Evolutionary conservation across 2,113 vertebrate species (phyloP).

Genomic region (Tragelaphus scriptus): DNA sequence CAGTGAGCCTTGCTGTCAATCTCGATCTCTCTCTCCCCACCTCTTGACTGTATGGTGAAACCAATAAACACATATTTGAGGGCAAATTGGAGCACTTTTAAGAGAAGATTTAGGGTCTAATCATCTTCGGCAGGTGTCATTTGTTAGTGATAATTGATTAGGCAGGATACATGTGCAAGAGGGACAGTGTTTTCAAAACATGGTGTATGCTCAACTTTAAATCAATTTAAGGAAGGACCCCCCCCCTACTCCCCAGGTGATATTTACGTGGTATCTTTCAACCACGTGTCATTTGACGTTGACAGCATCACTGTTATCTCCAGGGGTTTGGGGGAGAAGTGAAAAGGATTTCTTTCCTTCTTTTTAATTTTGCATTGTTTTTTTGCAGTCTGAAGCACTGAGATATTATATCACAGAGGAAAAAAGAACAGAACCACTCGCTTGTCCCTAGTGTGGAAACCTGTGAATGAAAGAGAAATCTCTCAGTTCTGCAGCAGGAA

Average conservation of each 20-base stretch:
- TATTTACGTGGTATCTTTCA: constrained; percentile 56
- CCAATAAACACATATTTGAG: background rate
- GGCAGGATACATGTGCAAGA: constrained; percentile 73
- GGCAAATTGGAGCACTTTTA: constrained; percentile 46
- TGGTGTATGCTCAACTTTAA: constrained; percentile 55
- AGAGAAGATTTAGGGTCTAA: constrained; percentile 64
- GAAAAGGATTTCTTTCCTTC: constrained; percentile 68
- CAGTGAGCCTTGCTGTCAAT: background rate
- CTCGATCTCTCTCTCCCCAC: background rate
- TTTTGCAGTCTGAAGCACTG: constrained; percentile 65
- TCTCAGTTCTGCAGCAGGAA: background rate
- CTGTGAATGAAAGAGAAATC: background rate
- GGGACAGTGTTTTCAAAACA: constrained; percentile 71
- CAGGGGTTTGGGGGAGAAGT: constrained; percentile 65
- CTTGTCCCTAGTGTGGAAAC: constrained; percentile 58
- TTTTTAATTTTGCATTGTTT: constrained; percentile 53
- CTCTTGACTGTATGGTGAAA: background rate
- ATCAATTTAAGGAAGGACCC: constrained; percentile 61
- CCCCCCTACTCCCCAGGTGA: constrained; percentile 31
- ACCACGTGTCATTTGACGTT: constrained; percentile 70
- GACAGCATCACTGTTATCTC: constrained; percentile 54
- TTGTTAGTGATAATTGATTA: constrained; percentile 68
- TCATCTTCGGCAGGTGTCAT: constrained; percentile 67
- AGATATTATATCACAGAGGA: background rate
- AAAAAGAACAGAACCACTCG: constrained; percentile 30